Evolutionary conservation across 2,113 vertebrate species (phyloP).

Genomic region (Falcunculus frontatus): DNA sequence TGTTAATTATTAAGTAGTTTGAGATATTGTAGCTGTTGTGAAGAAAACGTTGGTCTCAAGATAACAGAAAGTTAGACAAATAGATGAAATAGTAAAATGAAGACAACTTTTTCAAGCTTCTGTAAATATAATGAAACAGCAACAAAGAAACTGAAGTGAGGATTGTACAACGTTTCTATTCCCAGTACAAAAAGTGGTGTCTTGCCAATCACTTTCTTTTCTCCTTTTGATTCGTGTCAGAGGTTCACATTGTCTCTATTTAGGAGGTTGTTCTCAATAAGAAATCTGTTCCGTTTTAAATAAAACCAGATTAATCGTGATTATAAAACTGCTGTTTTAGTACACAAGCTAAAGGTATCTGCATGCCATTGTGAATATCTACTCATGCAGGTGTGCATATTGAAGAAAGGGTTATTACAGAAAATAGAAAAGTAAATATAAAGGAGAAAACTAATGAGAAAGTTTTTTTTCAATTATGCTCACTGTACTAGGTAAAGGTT

Average conservation of each 20-base stretch:
- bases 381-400: background rate
- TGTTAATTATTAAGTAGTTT: background rate
- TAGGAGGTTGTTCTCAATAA: background rate
- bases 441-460: background rate
- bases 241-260: background rate
- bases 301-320: background rate
- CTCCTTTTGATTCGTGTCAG: background rate
- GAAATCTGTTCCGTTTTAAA: background rate
- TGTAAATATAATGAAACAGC: background rate
- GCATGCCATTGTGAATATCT: background rate
- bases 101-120: background rate
- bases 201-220: background rate
- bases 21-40: background rate
- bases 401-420: background rate
- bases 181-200: background rate
- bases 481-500: background rate
- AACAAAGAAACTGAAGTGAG: background rate
- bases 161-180: background rate
- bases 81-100: background rate
- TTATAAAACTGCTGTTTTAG: background rate
- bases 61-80: background rate
- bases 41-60: background rate
- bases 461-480: background rate
- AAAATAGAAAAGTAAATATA: background rate
- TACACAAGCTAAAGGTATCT: background rate